A percentile compares a stretch with the other conserved stretches of the same genome.
Conservation (phyloP, 2,797 vertebrate genomes). For the Poeciliopsis paucimaculata region DNA sequence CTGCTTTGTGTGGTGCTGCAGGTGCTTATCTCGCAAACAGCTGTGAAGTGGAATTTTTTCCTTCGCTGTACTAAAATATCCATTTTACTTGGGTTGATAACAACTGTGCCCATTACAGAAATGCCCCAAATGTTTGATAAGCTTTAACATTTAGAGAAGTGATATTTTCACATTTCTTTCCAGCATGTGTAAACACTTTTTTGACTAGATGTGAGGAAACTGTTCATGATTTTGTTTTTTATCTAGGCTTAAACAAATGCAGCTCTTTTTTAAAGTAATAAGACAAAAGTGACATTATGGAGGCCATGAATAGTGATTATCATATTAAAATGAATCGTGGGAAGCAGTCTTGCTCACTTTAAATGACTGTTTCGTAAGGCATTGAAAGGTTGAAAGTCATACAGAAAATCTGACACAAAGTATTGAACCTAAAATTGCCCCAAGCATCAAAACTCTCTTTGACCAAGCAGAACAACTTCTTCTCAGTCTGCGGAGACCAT, state of each 20-base stretch:
- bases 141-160: neutral
- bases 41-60: neutral
- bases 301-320: neutral
- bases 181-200: neutral
- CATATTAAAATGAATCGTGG: neutral
- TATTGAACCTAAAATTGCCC: neutral
- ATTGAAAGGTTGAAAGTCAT: neutral
- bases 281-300: neutral
- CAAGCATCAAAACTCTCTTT: neutral
- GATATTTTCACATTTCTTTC: neutral
- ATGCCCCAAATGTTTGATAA: neutral
- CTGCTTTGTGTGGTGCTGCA: neutral
- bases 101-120: neutral
- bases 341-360: neutral
- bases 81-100: neutral
- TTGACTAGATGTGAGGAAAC: neutral
- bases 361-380: neutral
- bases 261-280: neutral
- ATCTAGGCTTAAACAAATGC: neutral
- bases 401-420: neutral
- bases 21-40: conserved; percentile 3
- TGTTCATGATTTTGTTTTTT: neutral
- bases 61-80: conserved; percentile 2
- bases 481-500: neutral
- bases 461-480: neutral